Evolutionary conservation across 1,140 invertebrate species (phyloP).

Genomic region (Anthonomus grandis): DNA sequence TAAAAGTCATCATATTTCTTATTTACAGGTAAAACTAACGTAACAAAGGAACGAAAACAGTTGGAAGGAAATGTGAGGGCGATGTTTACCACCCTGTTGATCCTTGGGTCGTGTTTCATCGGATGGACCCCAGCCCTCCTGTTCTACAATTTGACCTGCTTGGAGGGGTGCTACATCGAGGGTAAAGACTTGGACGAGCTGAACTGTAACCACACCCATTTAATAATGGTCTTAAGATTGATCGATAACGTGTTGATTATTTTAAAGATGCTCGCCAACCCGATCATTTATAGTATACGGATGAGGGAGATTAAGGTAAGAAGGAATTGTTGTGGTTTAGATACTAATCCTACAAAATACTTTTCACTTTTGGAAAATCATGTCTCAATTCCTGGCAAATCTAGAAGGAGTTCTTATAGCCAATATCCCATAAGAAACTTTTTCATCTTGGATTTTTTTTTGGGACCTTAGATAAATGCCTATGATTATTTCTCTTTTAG

Average conservation of each 20-base stretch:
- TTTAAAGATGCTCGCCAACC: constrained; percentile 63
- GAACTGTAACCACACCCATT: constrained; percentile 36
- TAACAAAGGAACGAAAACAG: constrained; percentile 34
- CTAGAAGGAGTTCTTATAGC: no score
- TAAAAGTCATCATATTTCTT: no score
- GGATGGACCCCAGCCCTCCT: constrained; percentile 64
- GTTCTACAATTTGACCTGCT: constrained; percentile 54
- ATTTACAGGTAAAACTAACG: constrained; percentile 24
- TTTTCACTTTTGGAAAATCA: no score
- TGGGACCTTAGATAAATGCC: no score
- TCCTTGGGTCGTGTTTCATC: constrained; percentile 63
- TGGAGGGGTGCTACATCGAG: constrained; percentile 49
- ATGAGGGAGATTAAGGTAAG: constrained; percentile 63
- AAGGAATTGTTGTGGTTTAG: no score
- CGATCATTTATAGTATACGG: constrained; percentile 66
- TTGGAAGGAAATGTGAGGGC: constrained; percentile 61
- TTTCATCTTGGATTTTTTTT: no score
- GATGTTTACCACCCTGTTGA: constrained; percentile 63
- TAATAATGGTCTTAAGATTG: constrained; percentile 30
- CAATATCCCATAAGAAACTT: no score
- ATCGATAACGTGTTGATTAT: constrained; percentile 56
- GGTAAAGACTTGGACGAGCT: constrained; percentile 29
- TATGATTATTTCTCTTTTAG: no score
- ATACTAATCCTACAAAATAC: neutral
- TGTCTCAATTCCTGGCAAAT: no score